Base-by-base conservation (phyloP, 1,140 invertebrate genomes). In the Himalopsyche phryganea region DNA sequence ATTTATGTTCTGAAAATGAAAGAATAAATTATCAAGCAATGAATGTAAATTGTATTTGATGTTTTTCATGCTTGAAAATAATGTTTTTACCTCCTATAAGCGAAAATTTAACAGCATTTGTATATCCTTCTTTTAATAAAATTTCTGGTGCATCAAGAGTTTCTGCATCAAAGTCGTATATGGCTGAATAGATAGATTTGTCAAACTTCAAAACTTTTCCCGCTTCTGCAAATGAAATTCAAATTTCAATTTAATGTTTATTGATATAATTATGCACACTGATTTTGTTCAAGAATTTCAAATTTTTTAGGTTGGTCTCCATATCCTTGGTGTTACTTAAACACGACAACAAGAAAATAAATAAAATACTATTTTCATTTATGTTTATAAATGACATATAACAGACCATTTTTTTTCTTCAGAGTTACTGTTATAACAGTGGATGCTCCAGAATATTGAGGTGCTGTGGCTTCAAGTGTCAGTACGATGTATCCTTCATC, bases 1-100 rank as follows among this genome's bases (percentile, higher is more conserved):
- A 6, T 19, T 23, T 54, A 13, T 47, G 10, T 19, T 46, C 52
- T 54, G 42, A 13, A 54, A 54, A 11, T 18, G 15, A 46, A 38
- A 20, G n/a, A 11, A 1, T 11, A 36, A n/a, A n/a, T n/a, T n/a
- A n/a, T n/a, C n/a, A n/a, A n/a, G n/a, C n/a, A n/a, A n/a, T n/a
- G n/a, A n/a, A n/a, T n/a, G n/a, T n/a, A n/a, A n/a, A n/a, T n/a
- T n/a, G n/a, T n/a, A n/a, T n/a, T n/a, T n/a, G n/a, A n/a, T n/a
- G n/a, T n/a, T n/a, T n/a, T n/a, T n/a, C n/a, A n/a, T n/a, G 4
- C 9, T 28, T 28, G 9, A 28, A 28, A 5, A 28, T 3, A 9
- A 5, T 9, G 9, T 9, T 28, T 28, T 40, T 46, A 46, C 44
- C 44, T 46, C 44, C 44, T 5, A 15, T 5, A 5, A 52, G 13